Base-by-base conservation (phyloP, 2,113 vertebrate genomes). In the Benitochromis conjunctus region DNA sequence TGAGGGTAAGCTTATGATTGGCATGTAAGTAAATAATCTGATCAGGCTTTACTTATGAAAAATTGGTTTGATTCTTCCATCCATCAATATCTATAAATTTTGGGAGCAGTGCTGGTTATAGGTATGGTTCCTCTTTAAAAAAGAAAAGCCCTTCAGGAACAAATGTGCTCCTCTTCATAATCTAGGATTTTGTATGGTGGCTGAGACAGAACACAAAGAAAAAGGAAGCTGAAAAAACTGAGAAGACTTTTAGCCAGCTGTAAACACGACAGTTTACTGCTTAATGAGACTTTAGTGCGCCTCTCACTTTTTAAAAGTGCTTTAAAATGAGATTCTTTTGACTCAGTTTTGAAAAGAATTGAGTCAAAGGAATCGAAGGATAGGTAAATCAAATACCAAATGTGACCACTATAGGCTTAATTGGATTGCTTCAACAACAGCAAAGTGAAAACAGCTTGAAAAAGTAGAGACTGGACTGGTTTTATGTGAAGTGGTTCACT, bases 91-190 rank as follows among this genome's bases (percentile, higher is more conserved):
- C 21, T n/a, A n/a, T 69, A 3, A 8, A 69, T 69, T 43, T 24
- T 46, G 64, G 41, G 69, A 48, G 41, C 24, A 29, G 43, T n/a
- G 69, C 19, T 51, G 11, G 36, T 83, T 51, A 4, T 5, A 55
- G 24, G 80, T 81, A 57, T 69, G 81, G 79, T 86, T 88, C 86
- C 71, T 84, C 46, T 84, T 86, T 86, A 81, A 74, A 80, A 36
- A 55, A 7, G 46, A 46, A 80, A 85, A 74, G 34, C 41, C 53
- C 55, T 82, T 12, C 21, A 53, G 31, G 79, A 53, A 55, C 36
- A 2, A 29, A 21, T 8, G 7, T 26, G 11, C 31, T 69, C 18
- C 29, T 34, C 54, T 74, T 80, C 36, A 41, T 9, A 5, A n/a
- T 21, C 38, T 54, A 53, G 43, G 81, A 19, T 36, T 60, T 1